Evolutionary conservation across 2,888 invertebrate genomes (phyloP).

Genomic region (Scaptomyza caliginosa): DNA sequence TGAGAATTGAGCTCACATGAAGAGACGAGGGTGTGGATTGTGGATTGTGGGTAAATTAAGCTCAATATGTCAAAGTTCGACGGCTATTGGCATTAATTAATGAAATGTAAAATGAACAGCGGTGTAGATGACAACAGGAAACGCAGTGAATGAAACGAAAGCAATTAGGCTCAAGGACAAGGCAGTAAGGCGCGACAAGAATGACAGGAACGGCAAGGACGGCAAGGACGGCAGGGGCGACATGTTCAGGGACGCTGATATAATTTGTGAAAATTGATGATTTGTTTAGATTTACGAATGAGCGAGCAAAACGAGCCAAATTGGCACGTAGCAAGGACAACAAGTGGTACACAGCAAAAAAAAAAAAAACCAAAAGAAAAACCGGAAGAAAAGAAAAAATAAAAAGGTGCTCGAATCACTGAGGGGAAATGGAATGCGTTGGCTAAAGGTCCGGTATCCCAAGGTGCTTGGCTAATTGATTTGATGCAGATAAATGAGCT

Average conservation of each 20-base stretch:
- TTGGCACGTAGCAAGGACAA: slow-evolving; percentile 69
- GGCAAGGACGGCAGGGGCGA: no score
- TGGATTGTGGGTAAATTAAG: slow-evolving; percentile 19
- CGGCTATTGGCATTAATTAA: slow-evolving; percentile 77
- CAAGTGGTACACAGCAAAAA: slow-evolving; percentile 1
- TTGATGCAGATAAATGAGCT: slow-evolving; percentile 78
- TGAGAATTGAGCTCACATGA: background rate
- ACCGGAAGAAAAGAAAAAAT: slow-evolving; percentile 16
- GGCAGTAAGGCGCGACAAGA: slow-evolving; percentile 22
- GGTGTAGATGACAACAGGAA: slow-evolving; percentile 53
- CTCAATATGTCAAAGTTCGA: slow-evolving; percentile 76
- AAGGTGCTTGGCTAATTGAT: slow-evolving; percentile 73
- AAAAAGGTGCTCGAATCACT: slow-evolving; percentile 45
- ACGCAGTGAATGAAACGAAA: slow-evolving; percentile 52
- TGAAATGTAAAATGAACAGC: slow-evolving; percentile 75
- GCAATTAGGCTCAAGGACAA: slow-evolving; percentile 68
- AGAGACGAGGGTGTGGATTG: background rate
- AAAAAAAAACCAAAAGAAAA: background rate
- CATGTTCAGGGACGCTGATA: slow-evolving; percentile 44
- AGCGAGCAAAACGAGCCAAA: slow-evolving; percentile 74
- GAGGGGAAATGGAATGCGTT: slow-evolving; percentile 30
- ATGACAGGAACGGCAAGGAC: no score
- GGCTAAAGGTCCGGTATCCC: slow-evolving; percentile 36
- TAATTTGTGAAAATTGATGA: slow-evolving; percentile 81
- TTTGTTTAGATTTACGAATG: slow-evolving; percentile 80